Evolutionary conservation across 2,888 invertebrate genomes (phyloP), one percentile per base, ranked within the genome.

Genomic region (Odontomyia ornata): DNA sequence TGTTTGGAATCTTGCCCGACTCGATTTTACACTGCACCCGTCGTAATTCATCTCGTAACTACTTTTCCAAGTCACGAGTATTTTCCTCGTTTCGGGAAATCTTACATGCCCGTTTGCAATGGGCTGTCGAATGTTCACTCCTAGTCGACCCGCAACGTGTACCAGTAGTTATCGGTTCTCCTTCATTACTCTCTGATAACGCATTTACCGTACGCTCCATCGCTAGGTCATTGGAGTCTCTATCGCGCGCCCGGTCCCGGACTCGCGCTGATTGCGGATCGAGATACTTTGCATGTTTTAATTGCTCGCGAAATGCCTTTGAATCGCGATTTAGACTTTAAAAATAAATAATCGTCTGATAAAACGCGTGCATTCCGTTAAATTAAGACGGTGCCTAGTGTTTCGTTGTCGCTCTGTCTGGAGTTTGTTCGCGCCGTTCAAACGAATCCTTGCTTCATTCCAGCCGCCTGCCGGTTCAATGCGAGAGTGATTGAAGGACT

Each of bases 231-330:
- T 4, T 4, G 15, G 15, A 52, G 15, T 52, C 5, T n/a, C 52
- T 52, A 52, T 52, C 15, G 52, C 52, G 15, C 3, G n/a, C 15
- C 15, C 7, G 18, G 15, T 52, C 52, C 7, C 52, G 52, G 18
- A 52, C 13, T 52, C 18, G 5, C 13, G 52, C n/a, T 2, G 18
- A n/a, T 52, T 52, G 52, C 65, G 36, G 9, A 7, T 25, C 65
- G 18, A 62, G 28, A 62, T 62, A 15, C 2, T 3, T 62, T 23
- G 18, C 25, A 65, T n/a, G 27, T 65, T 30, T 27, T 21, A 36
- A 64, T 64, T n/a, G 27, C 4, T 65, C 36, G 65, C 65, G 65
- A 65, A 65, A 36, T 27, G 65, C 36, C 3, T 5, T 36, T 36
- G 15, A 36, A 23, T 15, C 28, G 27, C 28, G 25, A 7, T 15